Conservation (phyloP, 2,113 vertebrate genomes). For the Copsychus sechellarum region DNA sequence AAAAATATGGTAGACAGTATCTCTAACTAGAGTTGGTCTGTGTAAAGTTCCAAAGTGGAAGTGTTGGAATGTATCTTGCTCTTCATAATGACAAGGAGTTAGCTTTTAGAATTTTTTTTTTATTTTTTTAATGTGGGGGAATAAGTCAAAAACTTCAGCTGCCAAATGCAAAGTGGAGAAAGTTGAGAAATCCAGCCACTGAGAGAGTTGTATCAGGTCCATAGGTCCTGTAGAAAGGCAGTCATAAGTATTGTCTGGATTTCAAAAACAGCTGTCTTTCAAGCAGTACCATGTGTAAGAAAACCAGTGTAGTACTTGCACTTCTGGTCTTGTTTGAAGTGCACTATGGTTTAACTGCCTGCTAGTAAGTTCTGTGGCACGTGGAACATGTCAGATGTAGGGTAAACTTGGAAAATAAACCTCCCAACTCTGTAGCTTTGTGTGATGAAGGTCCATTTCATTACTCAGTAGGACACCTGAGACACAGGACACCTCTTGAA, state of each 20-base stretch:
- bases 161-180: background rate
- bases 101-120: background rate
- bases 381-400: background rate
- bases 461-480: background rate
- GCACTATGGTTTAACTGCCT: background rate
- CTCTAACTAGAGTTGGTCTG: fast-evolving
- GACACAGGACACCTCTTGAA: background rate
- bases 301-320: background rate
- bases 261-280: background rate
- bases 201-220: background rate
- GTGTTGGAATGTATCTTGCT: background rate
- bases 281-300: background rate
- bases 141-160: background rate
- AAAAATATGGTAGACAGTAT: background rate
- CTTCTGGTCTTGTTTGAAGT: background rate
- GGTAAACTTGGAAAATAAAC: background rate
- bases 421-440: background rate
- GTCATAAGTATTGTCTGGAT: background rate
- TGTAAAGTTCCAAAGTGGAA: background rate
- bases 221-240: background rate
- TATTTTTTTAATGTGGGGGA: background rate
- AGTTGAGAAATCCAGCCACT: background rate
- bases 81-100: background rate
- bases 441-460: background rate
- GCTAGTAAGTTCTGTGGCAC: background rate